Evolutionary conservation across 2,113 vertebrate species (phyloP), one percentile per base, ranked within the genome.

Genomic region (Coregonus clupeaformis): DNA sequence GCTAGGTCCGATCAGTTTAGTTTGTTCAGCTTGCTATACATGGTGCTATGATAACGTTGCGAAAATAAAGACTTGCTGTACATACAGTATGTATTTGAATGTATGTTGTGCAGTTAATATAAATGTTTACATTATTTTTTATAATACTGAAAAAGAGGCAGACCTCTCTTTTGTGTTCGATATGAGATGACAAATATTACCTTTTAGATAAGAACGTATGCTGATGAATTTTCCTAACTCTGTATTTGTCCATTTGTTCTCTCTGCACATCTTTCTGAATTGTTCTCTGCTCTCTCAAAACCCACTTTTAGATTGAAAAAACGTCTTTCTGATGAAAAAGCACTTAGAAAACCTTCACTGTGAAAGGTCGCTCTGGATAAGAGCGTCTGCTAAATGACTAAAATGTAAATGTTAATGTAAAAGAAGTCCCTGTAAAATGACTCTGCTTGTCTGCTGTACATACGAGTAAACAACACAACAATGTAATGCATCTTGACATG

Each of bases 71-170:
- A 69, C 76, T 88, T 83, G 90, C 87, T 90, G 90, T 92, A 92
- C 91, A 90, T 87, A n/a, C n/a, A n/a, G n/a, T 93, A 89, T 91
- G 89, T 91, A 92, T 91, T 88, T 89, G 89, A 93, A 93, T 93
- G 90, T 91, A 92, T 89, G 91, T 92, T 87, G 92, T 93, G 90
- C 89, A 93, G 92, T 93, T 90, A 88, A 92, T 92, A 89, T 92
- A 90, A 92, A 92, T 91, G 90, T 91, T 89, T 92, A 91, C 87
- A 88, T 88, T 90, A 92, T 91, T 91, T 93, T 91, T 92, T 91
- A 89, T 90, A 88, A 91, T 85, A 87, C 80, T 80, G 82, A 82
- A 85, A 81, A 82, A 83, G 82, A 82, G 85, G 84, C 77, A 78
- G 84, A 82, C 78, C 75, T 89, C 83, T 71, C 73, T 80, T 87